Evolutionary conservation across 2,797 vertebrate species (phyloP), one percentile per base, ranked within the genome.

Genomic region (Peromyscus aztecus): DNA sequence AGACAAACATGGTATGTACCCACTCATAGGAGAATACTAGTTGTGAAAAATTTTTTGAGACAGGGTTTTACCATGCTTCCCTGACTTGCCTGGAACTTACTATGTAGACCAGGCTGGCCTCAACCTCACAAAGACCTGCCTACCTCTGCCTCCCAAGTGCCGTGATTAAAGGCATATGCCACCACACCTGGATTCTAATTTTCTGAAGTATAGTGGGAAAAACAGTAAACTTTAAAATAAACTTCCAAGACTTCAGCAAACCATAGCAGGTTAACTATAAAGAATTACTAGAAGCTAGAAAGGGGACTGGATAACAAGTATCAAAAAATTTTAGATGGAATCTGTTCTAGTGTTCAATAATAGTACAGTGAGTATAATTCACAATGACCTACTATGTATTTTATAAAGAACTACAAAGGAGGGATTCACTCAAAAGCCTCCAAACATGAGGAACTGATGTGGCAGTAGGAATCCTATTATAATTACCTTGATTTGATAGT

Each of bases 161-260:
- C 49, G 8, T 21, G 31, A 52, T 52, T 86, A 52, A 86, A n/a
- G 17, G 4, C 23, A 3, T 69, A 2, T 4, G 24, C 31, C 46
- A 69, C 6, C 12, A 69, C 4, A 69, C 21, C 31, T 69, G 46
- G 19, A 65, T 27, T 69, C 43, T 16, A 52, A 69, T 52, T 96
- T 93, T 90, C 71, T 78, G 55, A 84, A 92, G 96, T 59, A 57
- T 90, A 37, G 17, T 92, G 40, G 12, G 4, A 11, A 43, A 83
- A 80, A n/a, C 17, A 49, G 21, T 49, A 23, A 67, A 49, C 43
- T n/a, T 85, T 85, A 85, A 49, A 67, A 67, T n/a, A 67, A n/a
- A 75, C 10, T 73, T 84, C 21, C 9, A 75, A 40, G 27, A 90
- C 49, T 67, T 97, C 85, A 97, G 49, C 17, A 83, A 90, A 81